Evolutionary conservation across 1,140 invertebrate genomes (phyloP).

Genomic region (Psix sp.): DNA sequence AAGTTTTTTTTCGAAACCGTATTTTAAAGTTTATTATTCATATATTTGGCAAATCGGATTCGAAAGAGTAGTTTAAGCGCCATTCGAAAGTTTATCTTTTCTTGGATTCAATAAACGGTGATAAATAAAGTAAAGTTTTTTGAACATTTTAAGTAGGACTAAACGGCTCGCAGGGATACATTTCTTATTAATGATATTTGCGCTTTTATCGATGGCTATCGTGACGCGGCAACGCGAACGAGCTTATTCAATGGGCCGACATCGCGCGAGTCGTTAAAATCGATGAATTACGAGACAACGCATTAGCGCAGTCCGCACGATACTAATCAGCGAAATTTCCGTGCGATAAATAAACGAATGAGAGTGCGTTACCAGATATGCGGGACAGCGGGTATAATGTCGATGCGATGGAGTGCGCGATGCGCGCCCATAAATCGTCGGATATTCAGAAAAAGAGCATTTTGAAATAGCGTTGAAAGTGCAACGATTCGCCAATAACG

Average conservation of each 20-base stretch:
- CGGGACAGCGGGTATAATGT: constrained; percentile 66
- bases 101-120: no score
- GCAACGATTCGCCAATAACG: constrained; percentile 57
- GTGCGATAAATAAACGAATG: constrained; percentile 70
- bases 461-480: constrained; percentile 59
- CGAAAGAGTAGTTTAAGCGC: no score
- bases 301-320: constrained; percentile 75
- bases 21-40: no score
- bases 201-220: constrained; percentile 57
- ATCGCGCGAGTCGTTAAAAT: constrained; percentile 71
- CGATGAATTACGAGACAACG: constrained; percentile 76
- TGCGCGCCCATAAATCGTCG: constrained; percentile 68
- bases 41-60: no score
- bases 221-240: constrained; percentile 54
- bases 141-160: not conserved
- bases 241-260: constrained; percentile 72
- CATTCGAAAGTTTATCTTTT: no score
- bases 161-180: constrained; percentile 21
- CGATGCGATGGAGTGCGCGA: constrained; percentile 70
- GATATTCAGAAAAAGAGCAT: constrained; percentile 63
- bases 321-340: constrained; percentile 76
- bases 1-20: no score
- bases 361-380: constrained; percentile 70
- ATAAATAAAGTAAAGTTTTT: no score
- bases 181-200: constrained; percentile 60